Base-by-base conservation (phyloP, 2,797 vertebrate genomes). In the Xerus rutilus region DNA sequence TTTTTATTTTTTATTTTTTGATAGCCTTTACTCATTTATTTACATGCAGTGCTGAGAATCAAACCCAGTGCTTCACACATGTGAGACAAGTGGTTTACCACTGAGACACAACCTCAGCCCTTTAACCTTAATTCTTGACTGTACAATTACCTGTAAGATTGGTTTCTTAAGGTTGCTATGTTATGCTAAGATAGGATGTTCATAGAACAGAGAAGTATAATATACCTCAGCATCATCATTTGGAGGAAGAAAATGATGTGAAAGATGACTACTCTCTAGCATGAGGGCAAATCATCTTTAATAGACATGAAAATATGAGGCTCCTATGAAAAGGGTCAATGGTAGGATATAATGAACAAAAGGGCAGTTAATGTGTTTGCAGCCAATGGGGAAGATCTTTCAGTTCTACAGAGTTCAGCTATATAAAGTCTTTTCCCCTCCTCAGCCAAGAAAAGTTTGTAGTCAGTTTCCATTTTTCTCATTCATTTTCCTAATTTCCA, bases 401-500 rank as follows among this genome's bases (percentile, higher is more conserved):
- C 32, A 49, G 0, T 54, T 18, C 54, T 4, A 79, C 20, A 62
- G 32, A 39, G 57, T 14, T 18, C 3, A 49, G 30, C 70, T 30
- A 64, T 47, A 30, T 20, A 39, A 39, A 39, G 39, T 69, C 13
- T 77, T 49, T 47, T 8, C 7, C 49, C 17, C 45, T 59, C 15
- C 54, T 74, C 13, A 70, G 52, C 39, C 12, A 69, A 79, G n/a
- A 30, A 72, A 76, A 70, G 39, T 70, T 73, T 64, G 52, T 7
- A 43, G 39, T 54, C 78, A 18, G 14, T n/a, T 82, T 79, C 74
- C 74, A 65, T 39, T 79, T 35, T 49, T 82, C 62, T 91, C 77
- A 15, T n/a, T 78, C 23, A 59, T 89, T 92, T 54, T 18, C 39
- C 28, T 57, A 59, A 28, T 32, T 81, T 81, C 87, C 15, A 47